These are phyloP conservation scores for Gobiocypris rarus DNA, from an alignment of 2,113 vertebrate genomes.

Conservation along the genomic window DNA sequence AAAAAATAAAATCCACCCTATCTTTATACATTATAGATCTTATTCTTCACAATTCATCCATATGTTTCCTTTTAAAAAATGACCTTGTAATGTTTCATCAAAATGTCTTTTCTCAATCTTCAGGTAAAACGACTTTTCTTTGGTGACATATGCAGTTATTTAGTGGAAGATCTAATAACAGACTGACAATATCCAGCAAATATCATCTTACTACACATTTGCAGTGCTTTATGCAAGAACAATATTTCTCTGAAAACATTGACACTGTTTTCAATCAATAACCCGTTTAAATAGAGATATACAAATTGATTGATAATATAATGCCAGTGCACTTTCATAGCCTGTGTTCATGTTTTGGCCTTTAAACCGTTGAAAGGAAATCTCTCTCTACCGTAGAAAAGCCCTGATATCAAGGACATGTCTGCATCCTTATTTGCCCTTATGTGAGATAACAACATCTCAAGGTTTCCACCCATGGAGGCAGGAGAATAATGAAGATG, in stretches of 20 bases:
- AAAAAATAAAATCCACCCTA: background rate
- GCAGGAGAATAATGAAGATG: constrained; percentile 20
- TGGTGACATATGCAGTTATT: background rate
- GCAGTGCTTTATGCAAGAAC: background rate
- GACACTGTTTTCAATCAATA: too few relatives aligned
- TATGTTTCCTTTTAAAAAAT: background rate
- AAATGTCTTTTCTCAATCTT: background rate
- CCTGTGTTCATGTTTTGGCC: background rate
- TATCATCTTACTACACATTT: background rate
- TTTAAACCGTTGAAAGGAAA: background rate
- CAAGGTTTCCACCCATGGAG: background rate
- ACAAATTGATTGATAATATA: background rate
- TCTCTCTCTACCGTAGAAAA: background rate
- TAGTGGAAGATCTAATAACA: background rate
- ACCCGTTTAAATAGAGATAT: background rate
- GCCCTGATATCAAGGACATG: background rate
- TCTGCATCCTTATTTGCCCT: background rate
- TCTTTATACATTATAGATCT: background rate
- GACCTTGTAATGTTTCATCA: background rate
- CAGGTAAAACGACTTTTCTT: too few relatives aligned
- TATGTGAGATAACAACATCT: background rate
- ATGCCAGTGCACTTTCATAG: background rate
- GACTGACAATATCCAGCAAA: too few relatives aligned
- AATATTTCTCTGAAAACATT: background rate
- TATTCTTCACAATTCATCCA: background rate